A percentile compares a stretch with the other conserved stretches of the same genome.
Evolutionary conservation across 1,140 invertebrate species (phyloP).

Genomic region (Drosophila malerkotliana): DNA sequence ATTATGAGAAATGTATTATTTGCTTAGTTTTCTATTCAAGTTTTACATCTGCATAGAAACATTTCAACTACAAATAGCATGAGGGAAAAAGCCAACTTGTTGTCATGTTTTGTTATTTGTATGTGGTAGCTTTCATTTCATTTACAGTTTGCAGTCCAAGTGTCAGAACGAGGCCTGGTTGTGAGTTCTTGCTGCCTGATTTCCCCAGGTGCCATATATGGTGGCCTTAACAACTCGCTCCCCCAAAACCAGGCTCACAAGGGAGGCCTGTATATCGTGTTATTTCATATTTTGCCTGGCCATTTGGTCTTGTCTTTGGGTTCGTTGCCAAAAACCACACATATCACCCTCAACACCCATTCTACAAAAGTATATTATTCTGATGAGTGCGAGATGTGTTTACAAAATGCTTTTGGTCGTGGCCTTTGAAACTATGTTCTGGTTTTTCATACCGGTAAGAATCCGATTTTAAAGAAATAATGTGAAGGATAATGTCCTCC

Average conservation of each 20-base stretch:
- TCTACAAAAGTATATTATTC: background rate
- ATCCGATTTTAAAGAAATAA: too few relatives aligned
- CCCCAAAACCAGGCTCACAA: conserved; percentile 18
- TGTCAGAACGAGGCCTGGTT: conserved; percentile 41
- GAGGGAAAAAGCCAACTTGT: conserved; percentile 25
- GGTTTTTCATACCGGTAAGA: background rate
- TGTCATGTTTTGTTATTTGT: conserved; percentile 63
- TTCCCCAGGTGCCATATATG: conserved; percentile 67
- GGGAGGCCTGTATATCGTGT: conserved; percentile 39
- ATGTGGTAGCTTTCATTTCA: conserved; percentile 75
- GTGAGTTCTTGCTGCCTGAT: conserved; percentile 59
- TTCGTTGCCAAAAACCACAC: conserved; percentile 18
- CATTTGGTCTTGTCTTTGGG: conserved; percentile 48
- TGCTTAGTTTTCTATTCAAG: background rate
- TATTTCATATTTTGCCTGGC: conserved; percentile 68
- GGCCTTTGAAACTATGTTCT: background rate
- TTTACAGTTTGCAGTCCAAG: conserved; percentile 61
- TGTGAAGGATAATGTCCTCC: too few relatives aligned
- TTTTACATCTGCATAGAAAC: background rate
- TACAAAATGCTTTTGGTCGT: background rate
- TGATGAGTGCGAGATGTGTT: background rate
- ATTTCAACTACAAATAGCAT: background rate
- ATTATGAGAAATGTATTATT: too few relatives aligned
- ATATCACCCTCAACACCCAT: background rate
- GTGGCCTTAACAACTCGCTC: conserved; percentile 25